Conservation (phyloP, 2,797 vertebrate genomes). For the Vireo griseus region DNA sequence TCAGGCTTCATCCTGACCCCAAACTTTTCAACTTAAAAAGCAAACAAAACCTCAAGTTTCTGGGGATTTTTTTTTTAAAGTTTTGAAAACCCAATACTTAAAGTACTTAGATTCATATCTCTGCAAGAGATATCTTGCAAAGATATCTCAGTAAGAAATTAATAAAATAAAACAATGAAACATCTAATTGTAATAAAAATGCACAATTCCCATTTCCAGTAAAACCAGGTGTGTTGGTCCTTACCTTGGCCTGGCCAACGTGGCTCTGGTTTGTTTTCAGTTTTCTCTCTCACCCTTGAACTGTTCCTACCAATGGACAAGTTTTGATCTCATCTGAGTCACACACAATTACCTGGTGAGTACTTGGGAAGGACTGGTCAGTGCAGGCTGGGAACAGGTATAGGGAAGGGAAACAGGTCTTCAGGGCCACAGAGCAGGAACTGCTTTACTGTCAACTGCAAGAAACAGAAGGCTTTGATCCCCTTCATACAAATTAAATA, state of each 20-base stretch:
- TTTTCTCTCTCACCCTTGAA: background rate
- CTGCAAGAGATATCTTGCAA: too few species aligned
- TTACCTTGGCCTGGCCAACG: rapidly evolving
- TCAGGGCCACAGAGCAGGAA: background rate
- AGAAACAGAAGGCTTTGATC: background rate
- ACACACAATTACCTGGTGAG: background rate
- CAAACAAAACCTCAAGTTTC: background rate
- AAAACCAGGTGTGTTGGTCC: background rate
- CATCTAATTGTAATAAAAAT: rapidly evolving
- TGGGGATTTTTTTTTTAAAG: background rate
- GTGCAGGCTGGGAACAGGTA: background rate
- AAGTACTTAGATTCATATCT: background rate
- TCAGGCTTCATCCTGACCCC: background rate
- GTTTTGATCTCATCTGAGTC: background rate
- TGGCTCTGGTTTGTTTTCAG: background rate
- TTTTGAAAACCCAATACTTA: background rate
- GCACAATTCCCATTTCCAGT: background rate
- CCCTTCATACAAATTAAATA: background rate
- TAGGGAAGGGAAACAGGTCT: background rate
- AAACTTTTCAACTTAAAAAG: background rate
- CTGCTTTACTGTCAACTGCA: background rate
- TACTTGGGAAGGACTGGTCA: background rate
- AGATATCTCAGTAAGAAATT: background rate
- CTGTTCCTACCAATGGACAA: background rate
- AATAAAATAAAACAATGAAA: background rate